These are phyloP conservation scores for Notodonta ziczac DNA, from an alignment of 2,888 invertebrate genomes.

Conservation along the genomic window DNA sequence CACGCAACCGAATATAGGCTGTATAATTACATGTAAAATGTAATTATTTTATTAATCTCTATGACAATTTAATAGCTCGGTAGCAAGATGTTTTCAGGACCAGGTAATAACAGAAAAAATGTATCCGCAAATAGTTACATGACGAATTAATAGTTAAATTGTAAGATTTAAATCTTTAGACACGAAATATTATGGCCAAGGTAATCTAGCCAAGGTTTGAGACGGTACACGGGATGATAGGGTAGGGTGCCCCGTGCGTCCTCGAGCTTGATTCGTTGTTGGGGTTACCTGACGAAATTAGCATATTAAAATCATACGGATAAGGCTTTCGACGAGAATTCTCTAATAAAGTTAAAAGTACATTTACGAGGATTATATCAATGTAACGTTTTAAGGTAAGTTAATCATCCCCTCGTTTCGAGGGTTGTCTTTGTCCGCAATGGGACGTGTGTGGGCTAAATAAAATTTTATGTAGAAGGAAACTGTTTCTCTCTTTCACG, in stretches of 20 bases:
- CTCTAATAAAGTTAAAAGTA: constrained; percentile 3
- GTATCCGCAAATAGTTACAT: no score
- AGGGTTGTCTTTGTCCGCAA: neutral
- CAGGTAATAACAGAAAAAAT: no score
- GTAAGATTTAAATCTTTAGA: no score
- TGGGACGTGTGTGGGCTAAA: neutral
- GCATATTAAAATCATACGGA: neutral
- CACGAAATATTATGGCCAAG: no score
- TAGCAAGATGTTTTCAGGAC: no score
- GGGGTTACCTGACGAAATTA: neutral
- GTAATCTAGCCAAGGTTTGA: no score
- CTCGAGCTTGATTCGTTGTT: constrained; percentile 4
- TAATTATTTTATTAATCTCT: neutral
- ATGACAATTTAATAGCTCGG: neutral
- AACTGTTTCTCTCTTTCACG: no score
- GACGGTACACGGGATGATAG: neutral
- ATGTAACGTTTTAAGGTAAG: neutral
- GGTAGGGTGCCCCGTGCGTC: neutral
- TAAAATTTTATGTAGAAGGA: no score
- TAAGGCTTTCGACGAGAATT: neutral
- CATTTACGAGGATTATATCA: constrained; percentile 1
- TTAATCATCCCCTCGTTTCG: constrained; percentile 1
- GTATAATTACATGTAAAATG: no score
- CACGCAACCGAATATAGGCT: no score
- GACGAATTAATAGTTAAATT: no score